phyloP scores from a whole-genome alignment of 2,888 invertebrate species.

The Venustoraphidia nigricollis region DNA sequence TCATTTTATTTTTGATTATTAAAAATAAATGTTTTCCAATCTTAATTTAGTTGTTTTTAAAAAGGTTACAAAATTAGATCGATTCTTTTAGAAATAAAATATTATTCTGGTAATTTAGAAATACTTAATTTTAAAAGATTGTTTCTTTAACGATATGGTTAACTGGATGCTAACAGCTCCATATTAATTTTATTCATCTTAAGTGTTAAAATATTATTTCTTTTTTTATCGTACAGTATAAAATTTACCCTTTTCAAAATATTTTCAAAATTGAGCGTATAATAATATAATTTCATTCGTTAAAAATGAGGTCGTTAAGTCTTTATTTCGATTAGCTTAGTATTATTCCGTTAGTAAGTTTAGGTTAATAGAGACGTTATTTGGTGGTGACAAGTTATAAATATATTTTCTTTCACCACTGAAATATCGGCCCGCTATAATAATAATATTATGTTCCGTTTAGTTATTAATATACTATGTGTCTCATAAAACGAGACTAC shows the following conservation, averaged over 20 bases:
- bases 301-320: background rate
- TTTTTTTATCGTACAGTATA: background rate
- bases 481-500: no score
- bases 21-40: background rate
- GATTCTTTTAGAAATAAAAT: background rate
- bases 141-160: no score
- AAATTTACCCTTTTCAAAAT: background rate
- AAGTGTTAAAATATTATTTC: background rate
- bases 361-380: no score
- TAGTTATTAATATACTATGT: no score
- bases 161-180: no score
- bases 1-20: background rate
- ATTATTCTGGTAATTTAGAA: background rate
- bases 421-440: no score
- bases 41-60: background rate
- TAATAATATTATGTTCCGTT: no score
- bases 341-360: background rate
- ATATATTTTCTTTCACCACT: no score
- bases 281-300: background rate
- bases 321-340: background rate
- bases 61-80: background rate
- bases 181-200: background rate
- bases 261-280: background rate
- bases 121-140: background rate
- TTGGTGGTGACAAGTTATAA: no score